Evolutionary conservation across 2,113 vertebrate species (phyloP).

Genomic region (Aphelocoma coerulescens): DNA sequence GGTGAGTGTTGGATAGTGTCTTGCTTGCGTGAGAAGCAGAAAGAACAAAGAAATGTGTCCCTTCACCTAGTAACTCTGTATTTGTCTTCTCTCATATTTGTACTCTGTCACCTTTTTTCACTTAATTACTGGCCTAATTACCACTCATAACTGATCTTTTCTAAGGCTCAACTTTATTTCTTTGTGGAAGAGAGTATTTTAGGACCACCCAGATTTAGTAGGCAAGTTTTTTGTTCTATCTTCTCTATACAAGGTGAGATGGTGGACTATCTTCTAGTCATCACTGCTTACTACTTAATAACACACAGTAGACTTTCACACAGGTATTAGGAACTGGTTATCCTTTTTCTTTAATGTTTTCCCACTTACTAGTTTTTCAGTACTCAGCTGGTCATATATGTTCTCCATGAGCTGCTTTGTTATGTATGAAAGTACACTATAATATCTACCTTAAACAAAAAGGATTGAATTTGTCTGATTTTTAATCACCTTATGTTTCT

Average conservation of each 20-base stretch:
- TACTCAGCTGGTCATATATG: neutral
- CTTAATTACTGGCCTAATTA: neutral
- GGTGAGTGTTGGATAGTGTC: neutral
- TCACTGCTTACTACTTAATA: neutral
- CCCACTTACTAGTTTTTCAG: neutral
- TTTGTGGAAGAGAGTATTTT: neutral
- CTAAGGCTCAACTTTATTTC: neutral
- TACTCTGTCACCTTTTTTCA: neutral
- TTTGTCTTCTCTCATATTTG: neutral
- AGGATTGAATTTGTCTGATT: neutral
- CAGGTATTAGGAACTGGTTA: neutral
- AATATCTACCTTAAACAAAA: neutral
- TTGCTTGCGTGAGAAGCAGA: neutral
- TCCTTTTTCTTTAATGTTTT: neutral
- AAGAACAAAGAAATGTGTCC: neutral
- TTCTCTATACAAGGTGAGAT: neutral
- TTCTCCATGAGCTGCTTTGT: neutral
- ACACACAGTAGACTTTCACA: neutral
- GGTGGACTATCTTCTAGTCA: neutral
- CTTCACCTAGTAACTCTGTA: neutral
- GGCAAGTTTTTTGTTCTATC: neutral
- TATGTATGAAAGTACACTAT: neutral
- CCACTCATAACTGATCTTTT: neutral
- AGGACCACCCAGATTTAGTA: neutral
- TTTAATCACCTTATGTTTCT: neutral